These are phyloP conservation scores for Notodonta dromedarius DNA, from an alignment of 2,888 invertebrate species.

Conservation along the genomic window DNA sequence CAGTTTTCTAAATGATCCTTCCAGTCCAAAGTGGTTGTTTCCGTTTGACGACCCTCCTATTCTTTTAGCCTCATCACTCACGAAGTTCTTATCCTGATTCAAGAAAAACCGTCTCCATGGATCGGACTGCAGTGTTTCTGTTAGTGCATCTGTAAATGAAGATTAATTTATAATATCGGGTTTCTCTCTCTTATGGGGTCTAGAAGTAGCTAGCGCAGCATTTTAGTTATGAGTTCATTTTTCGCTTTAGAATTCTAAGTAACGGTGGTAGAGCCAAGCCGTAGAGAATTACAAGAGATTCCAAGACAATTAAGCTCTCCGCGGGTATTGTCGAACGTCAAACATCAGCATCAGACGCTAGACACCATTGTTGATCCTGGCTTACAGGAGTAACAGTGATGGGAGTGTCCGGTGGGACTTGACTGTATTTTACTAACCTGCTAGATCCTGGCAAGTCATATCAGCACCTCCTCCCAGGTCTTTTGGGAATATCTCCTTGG, in stretches of 20 bases:
- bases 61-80: not conserved
- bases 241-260: too few species aligned
- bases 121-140: not conserved
- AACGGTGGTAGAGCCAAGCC: too few species aligned
- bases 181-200: too few species aligned
- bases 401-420: too few species aligned
- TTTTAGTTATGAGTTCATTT: too few species aligned
- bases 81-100: slow-evolving; percentile 1
- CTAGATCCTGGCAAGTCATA: not conserved
- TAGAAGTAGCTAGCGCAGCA: too few species aligned
- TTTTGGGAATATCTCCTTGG: not conserved
- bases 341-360: too few species aligned
- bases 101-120: not conserved
- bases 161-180: not conserved
- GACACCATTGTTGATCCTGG: too few species aligned
- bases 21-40: not conserved
- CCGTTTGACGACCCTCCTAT: not conserved
- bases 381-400: too few species aligned
- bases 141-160: not conserved
- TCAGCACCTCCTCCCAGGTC: not conserved
- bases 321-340: too few species aligned
- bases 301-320: too few species aligned
- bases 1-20: not conserved
- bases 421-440: not conserved
- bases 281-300: too few species aligned